Evolutionary conservation across 2,888 invertebrate genomes (phyloP), one percentile per base, ranked within the genome.

Genomic region (Andrena trimmerana): DNA sequence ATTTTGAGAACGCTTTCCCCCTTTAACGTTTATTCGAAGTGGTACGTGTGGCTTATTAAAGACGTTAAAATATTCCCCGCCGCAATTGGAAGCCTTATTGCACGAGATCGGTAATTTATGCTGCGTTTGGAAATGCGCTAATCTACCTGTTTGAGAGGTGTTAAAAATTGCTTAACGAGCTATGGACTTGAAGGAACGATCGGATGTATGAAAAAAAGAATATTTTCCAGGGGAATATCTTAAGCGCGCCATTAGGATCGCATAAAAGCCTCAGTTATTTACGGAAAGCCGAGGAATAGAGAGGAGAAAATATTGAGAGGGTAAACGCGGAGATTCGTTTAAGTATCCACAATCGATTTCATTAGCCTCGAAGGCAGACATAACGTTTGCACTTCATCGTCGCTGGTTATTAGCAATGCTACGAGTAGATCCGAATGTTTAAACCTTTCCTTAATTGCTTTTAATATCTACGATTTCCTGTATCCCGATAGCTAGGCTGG

Each of bases 201-300:
- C 31, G 16, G 42, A 13, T 16, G 5, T 16, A 60, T 16, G n/a
- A 60, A 31, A n/a, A n/a, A 27, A 60, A 31, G 16, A 7, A 16
- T 60, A 31, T 31, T 60, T n/a, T 60, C 59, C 59, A 59, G 6
- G 59, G 29, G 29, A 29, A 59, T 59, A 59, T 16, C 59, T 27
- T 27, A 16, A 59, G 29, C 59, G 59, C 59, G 6, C 13, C 29
- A 27, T 59, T 59, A 59, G 13, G 27, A 29, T 5, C 27, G 13
- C 27, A 16, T 27, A 59, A 29, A 27, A 59, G 5, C 16, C 59
- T 59, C 27, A 13, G 16, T 57, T 27, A 59, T 59, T 59, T 59
- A 29, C 59, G 13, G 29, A 59, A 13, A 59, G 29, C 16, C 59
- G 27, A 13, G 27, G 13, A 27, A 59, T 59, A 29, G 59, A 27